Percentiles rank a stretch among this genome's conserved stretches.
Conservation (phyloP, 2,113 vertebrate species). For the Hylia prasina region DNA sequence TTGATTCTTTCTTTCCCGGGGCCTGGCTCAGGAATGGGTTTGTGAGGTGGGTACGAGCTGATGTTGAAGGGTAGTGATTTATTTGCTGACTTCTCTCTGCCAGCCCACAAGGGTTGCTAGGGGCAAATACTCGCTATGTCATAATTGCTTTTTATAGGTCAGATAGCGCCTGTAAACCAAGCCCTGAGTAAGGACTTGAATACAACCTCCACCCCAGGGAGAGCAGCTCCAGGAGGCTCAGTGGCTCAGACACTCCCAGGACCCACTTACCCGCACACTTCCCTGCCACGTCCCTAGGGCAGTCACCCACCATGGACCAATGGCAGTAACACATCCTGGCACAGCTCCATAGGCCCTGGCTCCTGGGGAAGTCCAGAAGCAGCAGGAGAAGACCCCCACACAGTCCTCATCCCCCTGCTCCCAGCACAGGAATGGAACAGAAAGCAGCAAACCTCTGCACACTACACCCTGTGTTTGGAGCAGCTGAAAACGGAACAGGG, state of each 20-base stretch:
- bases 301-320: accelerated
- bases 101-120: neutral
- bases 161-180: neutral
- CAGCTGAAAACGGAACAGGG: neutral
- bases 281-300: accelerated
- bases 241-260: accelerated
- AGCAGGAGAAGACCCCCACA: neutral
- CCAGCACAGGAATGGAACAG: neutral
- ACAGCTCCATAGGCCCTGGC: accelerated
- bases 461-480: neutral
- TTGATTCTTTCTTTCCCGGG: neutral
- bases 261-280: neutral
- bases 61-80: neutral
- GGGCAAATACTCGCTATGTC: neutral
- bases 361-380: neutral
- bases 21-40: neutral
- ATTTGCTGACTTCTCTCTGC: neutral
- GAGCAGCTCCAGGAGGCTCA: neutral
- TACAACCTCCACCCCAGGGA: neutral
- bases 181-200: neutral
- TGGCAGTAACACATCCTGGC: neutral
- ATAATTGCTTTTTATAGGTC: neutral
- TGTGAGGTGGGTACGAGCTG: neutral
- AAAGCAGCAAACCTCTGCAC: neutral
- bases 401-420: accelerated